Percentiles rank a stretch among this genome's conserved stretches.
These are phyloP conservation scores for Tragopan temminckii DNA, from an alignment of 2,797 vertebrate species.

Conservation along the genomic window DNA sequence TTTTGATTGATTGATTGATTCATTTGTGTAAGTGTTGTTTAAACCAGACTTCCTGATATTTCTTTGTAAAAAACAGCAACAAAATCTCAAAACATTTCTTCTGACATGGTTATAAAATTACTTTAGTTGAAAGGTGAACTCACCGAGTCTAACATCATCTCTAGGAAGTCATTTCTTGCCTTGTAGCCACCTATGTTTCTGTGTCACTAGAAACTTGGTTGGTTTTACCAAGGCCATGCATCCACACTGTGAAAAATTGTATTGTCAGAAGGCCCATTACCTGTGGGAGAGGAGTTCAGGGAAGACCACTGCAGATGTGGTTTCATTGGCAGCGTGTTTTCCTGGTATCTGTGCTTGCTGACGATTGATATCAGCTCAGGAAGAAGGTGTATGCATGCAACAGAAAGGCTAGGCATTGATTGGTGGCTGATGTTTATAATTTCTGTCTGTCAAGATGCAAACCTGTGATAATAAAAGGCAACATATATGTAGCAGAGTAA, in stretches of 20 bases:
- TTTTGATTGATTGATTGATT: background rate
- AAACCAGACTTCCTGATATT: background rate
- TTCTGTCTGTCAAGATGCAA: background rate
- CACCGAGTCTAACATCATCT: background rate
- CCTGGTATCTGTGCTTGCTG: background rate
- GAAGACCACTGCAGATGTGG: background rate
- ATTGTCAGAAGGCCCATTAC: background rate
- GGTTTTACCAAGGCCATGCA: background rate
- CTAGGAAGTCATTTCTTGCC: background rate
- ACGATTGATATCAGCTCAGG: background rate
- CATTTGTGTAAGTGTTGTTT: slow-evolving; percentile 9
- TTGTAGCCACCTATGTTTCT: background rate
- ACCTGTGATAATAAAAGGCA: background rate
- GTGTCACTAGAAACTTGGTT: background rate
- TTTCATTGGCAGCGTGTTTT: background rate
- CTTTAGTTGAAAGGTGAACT: background rate
- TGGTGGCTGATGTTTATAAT: background rate
- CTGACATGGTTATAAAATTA: background rate
- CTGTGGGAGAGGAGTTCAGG: background rate
- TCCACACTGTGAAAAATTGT: background rate
- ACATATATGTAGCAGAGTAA: background rate
- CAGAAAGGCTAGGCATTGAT: background rate
- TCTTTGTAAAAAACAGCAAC: background rate
- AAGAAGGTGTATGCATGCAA: background rate
- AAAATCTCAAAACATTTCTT: background rate